Percentiles rank a stretch among this genome's conserved stretches.
phyloP scores from a whole-genome alignment of 2,797 vertebrate species.

The Mionectes olivaceus region DNA sequence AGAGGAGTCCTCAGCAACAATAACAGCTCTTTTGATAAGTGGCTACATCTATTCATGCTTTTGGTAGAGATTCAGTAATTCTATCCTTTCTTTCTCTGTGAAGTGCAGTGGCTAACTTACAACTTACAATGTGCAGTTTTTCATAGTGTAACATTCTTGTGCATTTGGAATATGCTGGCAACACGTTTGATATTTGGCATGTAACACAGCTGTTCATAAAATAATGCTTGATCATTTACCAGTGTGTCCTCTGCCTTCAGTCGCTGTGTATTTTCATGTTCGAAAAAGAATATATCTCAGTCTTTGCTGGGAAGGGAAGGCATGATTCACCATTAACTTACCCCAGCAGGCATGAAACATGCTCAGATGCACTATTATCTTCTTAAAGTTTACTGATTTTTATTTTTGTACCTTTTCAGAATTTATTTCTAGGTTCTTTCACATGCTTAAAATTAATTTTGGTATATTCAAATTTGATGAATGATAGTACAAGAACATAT shows the following conservation, averaged over 20 bases:
- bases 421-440: not conserved
- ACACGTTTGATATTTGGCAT: conserved; percentile 1
- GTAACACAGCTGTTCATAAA: not conserved
- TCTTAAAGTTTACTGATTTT: not conserved
- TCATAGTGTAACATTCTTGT: not conserved
- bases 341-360: not conserved
- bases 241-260: not conserved
- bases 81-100: conserved; percentile 29
- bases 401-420: not conserved
- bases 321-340: conserved; percentile 39
- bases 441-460: conserved; percentile 70
- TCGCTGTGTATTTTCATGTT: not conserved
- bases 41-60: conserved; percentile 29
- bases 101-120: conserved; percentile 30
- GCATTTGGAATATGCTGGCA: not conserved
- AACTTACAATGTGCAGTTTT: conserved; percentile 15
- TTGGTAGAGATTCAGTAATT: conserved; percentile 70
- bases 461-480: conserved; percentile 79
- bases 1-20: conserved; percentile 64
- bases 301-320: not conserved
- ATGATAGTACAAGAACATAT: conserved; percentile 76
- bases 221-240: not conserved
- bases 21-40: conserved; percentile 75
- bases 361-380: not conserved
- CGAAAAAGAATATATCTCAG: not conserved